Percentiles rank a stretch among this genome's conserved stretches.
phyloP scores from a whole-genome alignment of 2,113 vertebrate species.

The Tetraodon nigroviridis region DNA sequence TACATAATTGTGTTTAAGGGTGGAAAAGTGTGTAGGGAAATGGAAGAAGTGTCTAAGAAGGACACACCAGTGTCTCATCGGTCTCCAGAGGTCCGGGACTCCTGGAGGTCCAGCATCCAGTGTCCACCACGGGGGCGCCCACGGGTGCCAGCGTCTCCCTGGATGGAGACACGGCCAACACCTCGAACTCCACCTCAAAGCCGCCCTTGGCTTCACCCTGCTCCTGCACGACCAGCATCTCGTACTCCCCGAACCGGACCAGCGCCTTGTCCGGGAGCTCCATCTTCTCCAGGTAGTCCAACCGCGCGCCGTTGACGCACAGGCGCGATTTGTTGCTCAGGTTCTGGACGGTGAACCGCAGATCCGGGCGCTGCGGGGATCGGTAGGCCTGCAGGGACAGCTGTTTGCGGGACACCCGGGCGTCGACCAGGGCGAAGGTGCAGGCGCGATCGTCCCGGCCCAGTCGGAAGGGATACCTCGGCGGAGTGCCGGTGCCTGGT shows the following conservation, averaged over 20 bases:
- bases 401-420: slow-evolving; percentile 82
- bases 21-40: not conserved
- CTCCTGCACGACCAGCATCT: slow-evolving; percentile 77
- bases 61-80: slow-evolving; percentile 42
- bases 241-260: slow-evolving; percentile 82
- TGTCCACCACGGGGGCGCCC: slow-evolving; percentile 45
- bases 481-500: slow-evolving; percentile 58
- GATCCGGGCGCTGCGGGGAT: slow-evolving; percentile 56
- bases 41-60: not conserved
- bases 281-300: slow-evolving; percentile 80
- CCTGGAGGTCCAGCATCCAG: not conserved
- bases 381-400: slow-evolving; percentile 80
- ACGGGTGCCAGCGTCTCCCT: slow-evolving; percentile 66
- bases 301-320: slow-evolving; percentile 64
- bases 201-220: slow-evolving; percentile 76
- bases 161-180: slow-evolving; percentile 70
- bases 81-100: slow-evolving; percentile 38
- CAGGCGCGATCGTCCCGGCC: slow-evolving; percentile 80
- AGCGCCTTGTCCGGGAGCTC: slow-evolving; percentile 79
- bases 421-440: slow-evolving; percentile 74
- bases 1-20: too few relatives aligned
- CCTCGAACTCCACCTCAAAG: slow-evolving; percentile 80
- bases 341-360: slow-evolving; percentile 86
- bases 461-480: slow-evolving; percentile 74
- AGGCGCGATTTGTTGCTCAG: slow-evolving; percentile 81